These are phyloP conservation scores for Scophthalmus maximus DNA, from an alignment of 2,113 vertebrate species.

Conservation along the genomic window DNA sequence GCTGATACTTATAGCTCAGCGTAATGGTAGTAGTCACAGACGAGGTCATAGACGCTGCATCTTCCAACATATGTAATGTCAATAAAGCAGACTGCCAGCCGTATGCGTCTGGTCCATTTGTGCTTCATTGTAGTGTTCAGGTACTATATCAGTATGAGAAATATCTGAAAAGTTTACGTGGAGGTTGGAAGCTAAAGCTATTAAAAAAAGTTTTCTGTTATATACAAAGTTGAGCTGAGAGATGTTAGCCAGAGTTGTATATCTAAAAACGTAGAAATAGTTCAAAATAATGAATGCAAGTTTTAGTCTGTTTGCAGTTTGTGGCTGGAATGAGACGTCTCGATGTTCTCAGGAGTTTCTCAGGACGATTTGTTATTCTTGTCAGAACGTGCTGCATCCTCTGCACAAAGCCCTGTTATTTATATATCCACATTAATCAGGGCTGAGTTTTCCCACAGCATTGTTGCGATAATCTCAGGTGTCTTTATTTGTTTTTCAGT, in stretches of 20 bases:
- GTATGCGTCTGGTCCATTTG: neutral
- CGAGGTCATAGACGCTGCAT: too few relatives aligned
- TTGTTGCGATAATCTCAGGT: neutral
- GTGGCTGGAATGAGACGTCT: neutral
- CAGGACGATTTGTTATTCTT: conserved; percentile 31
- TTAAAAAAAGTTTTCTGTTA: too few relatives aligned
- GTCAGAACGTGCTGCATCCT: conserved; percentile 34
- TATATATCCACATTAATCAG: conserved; percentile 41
- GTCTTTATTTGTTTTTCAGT: neutral
- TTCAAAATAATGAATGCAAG: neutral
- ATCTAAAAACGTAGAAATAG: neutral
- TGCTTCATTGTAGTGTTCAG: neutral
- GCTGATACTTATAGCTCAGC: too few relatives aligned
- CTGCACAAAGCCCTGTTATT: conserved; percentile 39
- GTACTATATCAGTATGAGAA: too few relatives aligned
- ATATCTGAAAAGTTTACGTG: neutral
- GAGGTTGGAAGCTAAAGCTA: neutral
- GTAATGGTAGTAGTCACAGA: too few relatives aligned
- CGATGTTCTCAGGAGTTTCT: conserved; percentile 19
- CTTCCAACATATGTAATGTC: neutral
- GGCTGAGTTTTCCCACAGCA: neutral
- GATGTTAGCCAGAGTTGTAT: neutral
- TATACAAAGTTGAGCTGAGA: neutral
- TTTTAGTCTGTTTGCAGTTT: neutral
- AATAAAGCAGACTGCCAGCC: conserved; percentile 1